Conservation (phyloP, 2,113 vertebrate genomes). For the Rhinoderma darwinii region DNA sequence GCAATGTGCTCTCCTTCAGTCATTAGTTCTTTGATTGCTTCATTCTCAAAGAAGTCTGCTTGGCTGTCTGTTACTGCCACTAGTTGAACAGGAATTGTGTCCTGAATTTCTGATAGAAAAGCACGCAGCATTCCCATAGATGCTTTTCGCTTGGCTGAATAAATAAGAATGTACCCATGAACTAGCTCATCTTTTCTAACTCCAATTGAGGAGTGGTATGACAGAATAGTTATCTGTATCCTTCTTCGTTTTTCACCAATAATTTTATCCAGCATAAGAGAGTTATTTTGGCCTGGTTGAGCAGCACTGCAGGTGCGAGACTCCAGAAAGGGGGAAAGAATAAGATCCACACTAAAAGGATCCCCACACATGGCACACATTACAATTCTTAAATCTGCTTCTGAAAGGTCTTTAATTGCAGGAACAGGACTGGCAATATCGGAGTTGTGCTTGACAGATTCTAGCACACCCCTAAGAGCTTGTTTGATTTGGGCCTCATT, state of each 20-base stretch:
- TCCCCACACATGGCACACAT: conserved; percentile 99
- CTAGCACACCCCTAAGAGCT: conserved; percentile 90
- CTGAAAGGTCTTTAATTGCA: conserved; percentile 93
- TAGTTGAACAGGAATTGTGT: conserved; percentile 96
- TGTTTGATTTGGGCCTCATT: conserved; percentile 96
- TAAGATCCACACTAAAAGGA: conserved; percentile 96
- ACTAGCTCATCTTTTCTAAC: conserved; percentile 96
- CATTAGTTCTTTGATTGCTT: conserved; percentile 97
- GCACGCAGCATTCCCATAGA: conserved; percentile 98
- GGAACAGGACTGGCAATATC: conserved; percentile 90
- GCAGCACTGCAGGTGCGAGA: conserved; percentile 95
- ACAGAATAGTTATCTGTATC: conserved; percentile 95
- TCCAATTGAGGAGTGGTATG: conserved; percentile 96
- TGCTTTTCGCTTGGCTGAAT: conserved; percentile 94
- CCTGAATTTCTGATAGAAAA: conserved; percentile 95
- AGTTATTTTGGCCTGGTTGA: conserved; percentile 93
- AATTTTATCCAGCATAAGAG: conserved; percentile 95
- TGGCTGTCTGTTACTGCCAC: conserved; percentile 98
- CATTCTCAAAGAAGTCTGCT: conserved; percentile 97
- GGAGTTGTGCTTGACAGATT: conserved; percentile 92
- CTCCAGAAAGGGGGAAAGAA: conserved; percentile 96
- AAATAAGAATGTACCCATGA: conserved; percentile 98
- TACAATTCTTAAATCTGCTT: conserved; percentile 94
- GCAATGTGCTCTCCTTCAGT: conserved; percentile 98
- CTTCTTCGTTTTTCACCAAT: conserved; percentile 91